A percentile compares a stretch with the other conserved stretches of the same genome.
These are phyloP conservation scores for Ptychobarbus kaznakovi DNA, from an alignment of 2,797 vertebrate species.

Conservation along the genomic window DNA sequence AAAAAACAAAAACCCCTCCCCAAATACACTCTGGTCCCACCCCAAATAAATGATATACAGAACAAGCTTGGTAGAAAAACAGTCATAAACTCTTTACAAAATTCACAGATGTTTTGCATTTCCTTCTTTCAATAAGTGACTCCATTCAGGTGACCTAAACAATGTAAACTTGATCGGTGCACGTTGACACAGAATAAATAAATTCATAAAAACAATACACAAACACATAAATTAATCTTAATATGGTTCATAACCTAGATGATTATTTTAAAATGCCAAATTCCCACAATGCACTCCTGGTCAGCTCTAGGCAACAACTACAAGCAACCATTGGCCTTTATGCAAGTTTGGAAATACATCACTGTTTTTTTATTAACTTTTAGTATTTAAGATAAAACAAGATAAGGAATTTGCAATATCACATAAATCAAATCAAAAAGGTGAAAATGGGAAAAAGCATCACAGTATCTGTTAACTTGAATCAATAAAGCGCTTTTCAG, in stretches of 20 bases:
- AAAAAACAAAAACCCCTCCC: constrained; percentile 56
- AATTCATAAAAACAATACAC: constrained; percentile 49
- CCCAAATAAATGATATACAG: constrained; percentile 70
- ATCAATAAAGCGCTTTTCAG: neutral
- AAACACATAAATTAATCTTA: constrained; percentile 39
- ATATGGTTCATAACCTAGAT: constrained; percentile 5
- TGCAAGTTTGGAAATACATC: constrained; percentile 1
- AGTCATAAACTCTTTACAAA: constrained; percentile 81
- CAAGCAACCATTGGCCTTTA: neutral
- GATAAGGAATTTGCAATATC: neutral
- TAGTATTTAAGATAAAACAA: neutral
- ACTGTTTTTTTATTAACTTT: constrained; percentile 19
- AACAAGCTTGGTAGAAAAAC: constrained; percentile 82
- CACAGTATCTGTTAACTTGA: neutral
- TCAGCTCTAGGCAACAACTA: constrained; percentile 52
- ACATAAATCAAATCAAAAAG: constrained; percentile 31
- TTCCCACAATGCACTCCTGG: constrained; percentile 66
- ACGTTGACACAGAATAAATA: constrained; percentile 40
- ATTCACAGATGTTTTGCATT: constrained; percentile 79
- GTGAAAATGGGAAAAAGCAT: constrained; percentile 30
- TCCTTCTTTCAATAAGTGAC: constrained; percentile 56
- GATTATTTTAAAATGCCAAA: neutral
- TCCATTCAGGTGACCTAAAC: constrained; percentile 71
- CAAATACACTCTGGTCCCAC: constrained; percentile 13
- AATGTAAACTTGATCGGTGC: constrained; percentile 64